These are phyloP conservation scores for Edolisoma coerulescens DNA, from an alignment of 2,113 vertebrate genomes.

Conservation along the genomic window DNA sequence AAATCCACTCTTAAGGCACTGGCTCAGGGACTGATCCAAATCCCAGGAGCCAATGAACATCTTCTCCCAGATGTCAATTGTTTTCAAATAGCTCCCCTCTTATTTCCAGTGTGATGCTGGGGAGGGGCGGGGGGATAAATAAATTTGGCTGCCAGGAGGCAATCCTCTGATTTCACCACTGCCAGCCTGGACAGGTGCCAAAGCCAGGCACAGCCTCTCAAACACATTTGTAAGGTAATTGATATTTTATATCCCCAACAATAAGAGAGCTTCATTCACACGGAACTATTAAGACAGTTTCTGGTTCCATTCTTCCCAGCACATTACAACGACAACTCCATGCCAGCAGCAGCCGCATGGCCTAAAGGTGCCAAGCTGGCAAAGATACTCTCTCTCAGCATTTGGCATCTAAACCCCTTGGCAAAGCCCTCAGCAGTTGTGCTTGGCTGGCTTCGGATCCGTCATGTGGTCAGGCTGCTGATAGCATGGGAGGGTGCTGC, in stretches of 20 bases:
- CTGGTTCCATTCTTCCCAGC: constrained; percentile 35
- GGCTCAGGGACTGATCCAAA: background rate
- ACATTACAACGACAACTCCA: constrained; percentile 1
- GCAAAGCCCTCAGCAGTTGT: constrained; percentile 46
- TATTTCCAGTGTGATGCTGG: background rate
- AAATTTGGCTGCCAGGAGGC: background rate
- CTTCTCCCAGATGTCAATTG: background rate
- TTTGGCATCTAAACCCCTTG: constrained; percentile 58
- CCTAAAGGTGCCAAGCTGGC: constrained; percentile 68
- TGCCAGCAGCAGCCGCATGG: constrained; percentile 56
- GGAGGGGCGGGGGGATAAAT: background rate
- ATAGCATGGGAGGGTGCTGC: constrained; percentile 36
- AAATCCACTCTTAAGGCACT: constrained; percentile 20
- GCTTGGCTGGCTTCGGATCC: constrained; percentile 60
- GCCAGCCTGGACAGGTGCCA: background rate
- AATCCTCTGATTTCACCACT: background rate
- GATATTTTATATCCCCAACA: constrained; percentile 50
- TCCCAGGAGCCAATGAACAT: constrained; percentile 9
- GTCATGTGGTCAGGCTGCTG: constrained; percentile 62
- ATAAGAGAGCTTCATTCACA: constrained; percentile 14
- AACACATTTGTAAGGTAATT: constrained; percentile 19
- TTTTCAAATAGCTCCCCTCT: background rate
- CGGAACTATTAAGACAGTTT: constrained; percentile 27
- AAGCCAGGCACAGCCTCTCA: background rate
- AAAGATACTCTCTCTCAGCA: constrained; percentile 33